Evolutionary conservation across 2,113 vertebrate genomes (phyloP).

Genomic region (Channa argus): DNA sequence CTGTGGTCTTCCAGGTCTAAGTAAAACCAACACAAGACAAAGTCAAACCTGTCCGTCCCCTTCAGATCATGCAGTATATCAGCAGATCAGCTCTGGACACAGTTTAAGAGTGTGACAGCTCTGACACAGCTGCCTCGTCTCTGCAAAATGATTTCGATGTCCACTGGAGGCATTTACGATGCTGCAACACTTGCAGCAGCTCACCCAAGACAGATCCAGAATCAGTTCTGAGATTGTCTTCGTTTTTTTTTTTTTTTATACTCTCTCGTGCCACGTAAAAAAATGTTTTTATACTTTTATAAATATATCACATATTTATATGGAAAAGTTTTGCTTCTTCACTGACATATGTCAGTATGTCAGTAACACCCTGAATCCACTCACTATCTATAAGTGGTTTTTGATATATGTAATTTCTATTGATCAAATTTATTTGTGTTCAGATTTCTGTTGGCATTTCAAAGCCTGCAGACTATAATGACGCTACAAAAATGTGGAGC

Average conservation of each 20-base stretch:
- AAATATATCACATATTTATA: too few species aligned
- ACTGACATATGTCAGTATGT: too few species aligned
- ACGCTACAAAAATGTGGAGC: too few species aligned
- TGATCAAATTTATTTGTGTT: too few species aligned
- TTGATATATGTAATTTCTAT: too few species aligned
- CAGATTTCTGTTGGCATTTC: too few species aligned
- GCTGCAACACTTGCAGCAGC: not conserved
- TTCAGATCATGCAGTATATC: not conserved
- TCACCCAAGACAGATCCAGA: not conserved
- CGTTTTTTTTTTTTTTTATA: not conserved
- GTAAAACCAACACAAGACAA: not conserved
- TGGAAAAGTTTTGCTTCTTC: too few species aligned
- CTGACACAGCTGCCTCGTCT: conserved; percentile 2
- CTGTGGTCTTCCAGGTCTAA: not conserved
- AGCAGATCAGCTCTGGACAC: not conserved
- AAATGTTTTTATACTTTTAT: not conserved
- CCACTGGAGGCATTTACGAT: not conserved
- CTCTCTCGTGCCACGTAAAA: not conserved
- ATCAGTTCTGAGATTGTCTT: not conserved
- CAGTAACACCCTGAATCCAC: too few species aligned
- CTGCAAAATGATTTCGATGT: not conserved
- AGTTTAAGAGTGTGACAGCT: not conserved
- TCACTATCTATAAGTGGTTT: too few species aligned
- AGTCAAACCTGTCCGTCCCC: not conserved
- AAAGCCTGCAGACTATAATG: too few species aligned